These are phyloP conservation scores for Zingel zingel DNA, from an alignment of 2,113 vertebrate species.

Conservation along the genomic window DNA sequence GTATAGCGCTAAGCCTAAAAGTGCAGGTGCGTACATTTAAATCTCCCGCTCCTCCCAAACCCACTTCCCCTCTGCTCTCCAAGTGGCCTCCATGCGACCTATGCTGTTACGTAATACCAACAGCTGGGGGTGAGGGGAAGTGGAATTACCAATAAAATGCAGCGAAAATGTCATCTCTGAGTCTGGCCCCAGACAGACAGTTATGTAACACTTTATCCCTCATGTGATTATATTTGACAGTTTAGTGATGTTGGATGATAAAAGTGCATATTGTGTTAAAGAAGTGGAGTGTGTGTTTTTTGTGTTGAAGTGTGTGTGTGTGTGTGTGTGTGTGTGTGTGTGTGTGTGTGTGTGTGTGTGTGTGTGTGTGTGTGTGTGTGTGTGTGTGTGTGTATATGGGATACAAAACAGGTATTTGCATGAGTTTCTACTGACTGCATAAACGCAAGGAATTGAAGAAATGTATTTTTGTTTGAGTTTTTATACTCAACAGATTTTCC, in stretches of 20 bases:
- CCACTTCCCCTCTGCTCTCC: too few relatives aligned
- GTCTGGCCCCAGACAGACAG: not conserved
- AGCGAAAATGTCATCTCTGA: too few relatives aligned
- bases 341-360: too few relatives aligned
- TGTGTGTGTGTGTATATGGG: not conserved
- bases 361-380: not conserved
- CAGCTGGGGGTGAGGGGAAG: too few relatives aligned
- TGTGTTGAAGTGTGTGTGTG: not conserved
- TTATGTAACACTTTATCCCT: conserved; percentile 16
- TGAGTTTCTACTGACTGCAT: not conserved
- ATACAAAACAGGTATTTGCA: not conserved
- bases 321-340: not conserved
- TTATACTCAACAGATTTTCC: not conserved
- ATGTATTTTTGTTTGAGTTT: not conserved
- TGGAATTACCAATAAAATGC: too few relatives aligned
- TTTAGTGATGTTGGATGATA: not conserved
- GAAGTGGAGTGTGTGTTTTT: not conserved
- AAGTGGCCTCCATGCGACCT: too few relatives aligned
- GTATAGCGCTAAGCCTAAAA: too few relatives aligned
- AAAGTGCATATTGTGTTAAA: not conserved
- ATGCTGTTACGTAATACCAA: too few relatives aligned
- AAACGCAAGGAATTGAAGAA: not conserved
- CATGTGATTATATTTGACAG: not conserved
- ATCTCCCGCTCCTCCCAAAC: too few relatives aligned
- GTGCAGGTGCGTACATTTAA: too few relatives aligned